Conservation (phyloP, 2,113 vertebrate species). For the Myrmecophaga tridactyla region DNA sequence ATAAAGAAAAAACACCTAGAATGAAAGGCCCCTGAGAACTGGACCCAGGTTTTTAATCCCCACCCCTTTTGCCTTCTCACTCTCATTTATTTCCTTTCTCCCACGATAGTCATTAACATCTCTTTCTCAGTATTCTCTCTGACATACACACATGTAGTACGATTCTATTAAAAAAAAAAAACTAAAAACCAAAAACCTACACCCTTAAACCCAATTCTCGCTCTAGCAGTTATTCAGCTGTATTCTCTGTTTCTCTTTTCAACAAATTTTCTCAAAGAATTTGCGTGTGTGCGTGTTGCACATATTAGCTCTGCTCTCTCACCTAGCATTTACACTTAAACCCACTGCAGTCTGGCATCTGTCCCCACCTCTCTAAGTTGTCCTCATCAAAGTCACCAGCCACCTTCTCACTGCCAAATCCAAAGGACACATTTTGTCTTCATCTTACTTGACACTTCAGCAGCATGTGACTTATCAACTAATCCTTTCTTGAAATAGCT, state of each 20-base stretch:
- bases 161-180: constrained; percentile 5
- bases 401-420: not conserved
- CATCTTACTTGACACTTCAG: not conserved
- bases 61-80: not conserved
- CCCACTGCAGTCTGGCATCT: not conserved
- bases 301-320: not conserved
- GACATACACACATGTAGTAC: not conserved
- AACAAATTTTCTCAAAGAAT: not conserved
- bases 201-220: not conserved
- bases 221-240: not conserved
- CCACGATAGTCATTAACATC: not conserved
- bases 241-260: not conserved
- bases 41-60: not conserved
- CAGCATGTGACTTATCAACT: not conserved
- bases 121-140: not conserved
- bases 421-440: not conserved
- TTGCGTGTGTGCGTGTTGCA: not conserved
- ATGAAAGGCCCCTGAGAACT: not conserved
- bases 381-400: not conserved
- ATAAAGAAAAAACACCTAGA: not conserved
- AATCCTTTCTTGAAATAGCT: not conserved
- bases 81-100: not conserved
- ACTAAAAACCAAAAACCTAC: not conserved
- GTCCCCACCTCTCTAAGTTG: not conserved
- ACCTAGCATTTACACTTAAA: not conserved